Conservation (phyloP, 2,888 invertebrate species). For the Drosophila falleni region DNA sequence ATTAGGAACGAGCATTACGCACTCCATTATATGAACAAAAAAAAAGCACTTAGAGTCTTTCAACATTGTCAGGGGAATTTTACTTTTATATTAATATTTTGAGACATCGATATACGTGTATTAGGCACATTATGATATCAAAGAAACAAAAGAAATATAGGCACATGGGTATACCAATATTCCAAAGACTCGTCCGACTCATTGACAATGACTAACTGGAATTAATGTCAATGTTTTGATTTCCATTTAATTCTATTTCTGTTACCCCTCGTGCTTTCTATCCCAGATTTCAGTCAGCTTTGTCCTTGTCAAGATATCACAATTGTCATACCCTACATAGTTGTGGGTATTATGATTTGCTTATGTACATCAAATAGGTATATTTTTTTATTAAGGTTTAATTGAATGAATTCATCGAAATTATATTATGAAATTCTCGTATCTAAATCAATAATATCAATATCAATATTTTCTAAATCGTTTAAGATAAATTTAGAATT, state of each 20-base stretch:
- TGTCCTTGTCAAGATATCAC: slow-evolving; percentile 24
- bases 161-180: not conserved
- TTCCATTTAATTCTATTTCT: slow-evolving; percentile 8
- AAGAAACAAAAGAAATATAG: not conserved
- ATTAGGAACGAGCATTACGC: slow-evolving; percentile 1
- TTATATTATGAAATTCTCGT: too few relatives aligned
- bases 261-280: slow-evolving; percentile 4
- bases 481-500: too few relatives aligned
- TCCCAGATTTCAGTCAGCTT: not conserved
- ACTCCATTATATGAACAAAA: slow-evolving; percentile 2
- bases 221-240: slow-evolving; percentile 1
- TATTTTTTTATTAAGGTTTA: too few relatives aligned
- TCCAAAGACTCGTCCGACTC: not conserved
- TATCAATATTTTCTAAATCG: too few relatives aligned
- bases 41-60: not conserved
- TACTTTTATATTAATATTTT: slow-evolving; percentile 6
- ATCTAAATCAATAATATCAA: too few relatives aligned
- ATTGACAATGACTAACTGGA: slow-evolving; percentile 10
- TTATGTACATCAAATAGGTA: not conserved
- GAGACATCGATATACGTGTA: slow-evolving; percentile 15
- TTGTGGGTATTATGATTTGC: not conserved
- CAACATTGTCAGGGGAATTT: not conserved
- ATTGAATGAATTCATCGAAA: too few relatives aligned
- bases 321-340: not conserved
- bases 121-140: slow-evolving; percentile 26